Evolutionary conservation across 2,797 vertebrate species (phyloP), one percentile per base, ranked within the genome.

Genomic region (Halcyon smyrnensis): DNA sequence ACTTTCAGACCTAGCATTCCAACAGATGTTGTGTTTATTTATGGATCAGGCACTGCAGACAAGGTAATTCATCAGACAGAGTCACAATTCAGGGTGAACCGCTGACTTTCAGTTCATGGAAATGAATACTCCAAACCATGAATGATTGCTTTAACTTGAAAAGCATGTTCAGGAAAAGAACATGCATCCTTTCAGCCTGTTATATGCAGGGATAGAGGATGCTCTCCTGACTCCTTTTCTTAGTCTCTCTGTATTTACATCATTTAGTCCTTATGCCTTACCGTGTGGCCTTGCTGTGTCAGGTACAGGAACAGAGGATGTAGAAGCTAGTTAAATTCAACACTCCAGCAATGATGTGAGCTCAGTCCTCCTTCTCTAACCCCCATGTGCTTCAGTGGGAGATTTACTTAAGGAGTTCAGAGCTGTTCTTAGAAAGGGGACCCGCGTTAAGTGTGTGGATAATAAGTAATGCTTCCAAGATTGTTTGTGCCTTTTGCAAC

Each of bases 11-110:
- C 54, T 85, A 62, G 79, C 56, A 80, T 60, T 93, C 54, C 75
- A 94, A 67, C 94, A 97, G 94, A 94, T 95, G 92, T 24, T 95
- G 78, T 85, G 62, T 68, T 89, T 95, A 92, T 97, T 96, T 97
- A 87, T 96, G 95, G 95, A 32, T 79, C 94, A 53, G 71, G 24
- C 65, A 53, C 53, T 87, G 69, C 87, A 94, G 92, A 95, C 69
- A 51, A 93, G 86, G 87, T 92, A 91, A 96, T 96, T 94, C 57
- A 90, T 96, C 92, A 95, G 86, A 85, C 62, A 71, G 76, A 95
- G 64, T 62, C 65, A 75, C 86, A 76, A 95, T 74, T 67, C 74
- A 89, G 84, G 30, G 67, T 15, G 45, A 90, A 63, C 48, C 71
- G 48, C 15, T 74, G 69, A 60, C 20, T 96, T 89, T 59, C 68